A percentile compares a stretch with the other conserved stretches of the same genome.
Conservation (phyloP, 1,140 invertebrate species). For the Listronotus bonariensis region DNA sequence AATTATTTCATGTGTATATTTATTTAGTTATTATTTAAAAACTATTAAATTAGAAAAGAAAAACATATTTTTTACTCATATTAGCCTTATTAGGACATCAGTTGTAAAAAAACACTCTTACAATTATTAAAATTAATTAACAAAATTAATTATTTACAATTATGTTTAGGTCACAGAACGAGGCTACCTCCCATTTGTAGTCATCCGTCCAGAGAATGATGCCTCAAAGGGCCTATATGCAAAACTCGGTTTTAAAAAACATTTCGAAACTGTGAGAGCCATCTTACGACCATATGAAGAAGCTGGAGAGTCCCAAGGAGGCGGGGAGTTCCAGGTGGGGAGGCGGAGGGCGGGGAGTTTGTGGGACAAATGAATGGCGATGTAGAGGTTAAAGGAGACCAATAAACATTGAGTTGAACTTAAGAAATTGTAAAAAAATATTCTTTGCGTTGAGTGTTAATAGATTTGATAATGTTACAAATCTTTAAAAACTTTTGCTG, state of each 20-base stretch:
- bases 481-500: too few relatives aligned
- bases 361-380: conserved; percentile 16
- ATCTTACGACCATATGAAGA: conserved; percentile 66
- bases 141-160: too few relatives aligned
- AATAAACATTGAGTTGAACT: conserved; percentile 6
- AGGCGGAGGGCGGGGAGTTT: neutral
- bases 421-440: conserved; percentile 1
- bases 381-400: conserved; percentile 24
- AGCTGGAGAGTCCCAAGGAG: conserved; percentile 46
- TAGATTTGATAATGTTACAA: neutral
- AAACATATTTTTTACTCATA: too few relatives aligned
- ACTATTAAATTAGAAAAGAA: too few relatives aligned
- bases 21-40: too few relatives aligned
- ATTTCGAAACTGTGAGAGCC: conserved; percentile 76
- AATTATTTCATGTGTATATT: too few relatives aligned
- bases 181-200: conserved; percentile 81
- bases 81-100: too few relatives aligned
- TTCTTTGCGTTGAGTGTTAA: conserved; percentile 4
- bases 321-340: conserved; percentile 36
- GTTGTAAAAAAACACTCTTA: too few relatives aligned
- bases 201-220: conserved; percentile 84
- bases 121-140: too few relatives aligned
- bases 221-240: conserved; percentile 78
- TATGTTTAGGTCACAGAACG: conserved; percentile 62
- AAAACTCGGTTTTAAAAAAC: conserved; percentile 77